Evolutionary conservation across 2,888 invertebrate species (phyloP).

Genomic region (Orchesellides sinensis): DNA sequence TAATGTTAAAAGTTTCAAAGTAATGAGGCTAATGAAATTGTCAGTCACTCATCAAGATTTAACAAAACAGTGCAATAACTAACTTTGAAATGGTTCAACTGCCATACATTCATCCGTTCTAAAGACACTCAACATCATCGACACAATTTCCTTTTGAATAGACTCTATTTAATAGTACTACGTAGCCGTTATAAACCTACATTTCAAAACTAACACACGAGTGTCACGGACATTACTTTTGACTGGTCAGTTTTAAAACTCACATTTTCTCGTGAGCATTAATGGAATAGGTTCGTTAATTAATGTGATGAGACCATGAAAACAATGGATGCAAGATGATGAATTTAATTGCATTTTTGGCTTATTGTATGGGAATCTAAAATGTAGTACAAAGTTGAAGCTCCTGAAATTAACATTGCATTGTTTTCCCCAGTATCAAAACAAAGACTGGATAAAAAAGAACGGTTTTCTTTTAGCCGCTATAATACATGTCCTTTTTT

Average conservation of each 20-base stretch:
- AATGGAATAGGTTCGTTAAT: constrained; percentile 25
- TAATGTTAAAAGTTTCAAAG: not conserved
- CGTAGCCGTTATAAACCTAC: too few relatives aligned
- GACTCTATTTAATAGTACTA: too few relatives aligned
- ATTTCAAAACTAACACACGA: too few relatives aligned
- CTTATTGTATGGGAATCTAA: not conserved
- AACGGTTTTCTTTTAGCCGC: not conserved
- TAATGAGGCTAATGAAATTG: constrained; percentile 39
- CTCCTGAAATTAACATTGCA: constrained; percentile 41
- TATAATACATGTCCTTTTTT: not conserved
- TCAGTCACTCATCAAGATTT: constrained; percentile 25
- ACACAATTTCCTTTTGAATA: constrained; percentile 6
- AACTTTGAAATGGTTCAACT: constrained; percentile 21
- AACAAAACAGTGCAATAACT: too few relatives aligned
- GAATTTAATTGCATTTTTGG: constrained; percentile 29
- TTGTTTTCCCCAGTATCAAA: constrained; percentile 17
- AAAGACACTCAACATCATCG: not conserved
- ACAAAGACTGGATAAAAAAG: constrained; percentile 42
- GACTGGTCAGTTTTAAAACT: not conserved
- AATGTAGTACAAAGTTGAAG: too few relatives aligned
- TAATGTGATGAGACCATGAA: constrained; percentile 24
- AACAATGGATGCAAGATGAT: constrained; percentile 43
- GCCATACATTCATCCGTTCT: not conserved
- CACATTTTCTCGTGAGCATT: constrained; percentile 1
- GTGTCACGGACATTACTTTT: constrained; percentile 28